Evolutionary conservation across 2,888 invertebrate genomes (phyloP).

Genomic region (Hirtodrosophila histrioides): DNA sequence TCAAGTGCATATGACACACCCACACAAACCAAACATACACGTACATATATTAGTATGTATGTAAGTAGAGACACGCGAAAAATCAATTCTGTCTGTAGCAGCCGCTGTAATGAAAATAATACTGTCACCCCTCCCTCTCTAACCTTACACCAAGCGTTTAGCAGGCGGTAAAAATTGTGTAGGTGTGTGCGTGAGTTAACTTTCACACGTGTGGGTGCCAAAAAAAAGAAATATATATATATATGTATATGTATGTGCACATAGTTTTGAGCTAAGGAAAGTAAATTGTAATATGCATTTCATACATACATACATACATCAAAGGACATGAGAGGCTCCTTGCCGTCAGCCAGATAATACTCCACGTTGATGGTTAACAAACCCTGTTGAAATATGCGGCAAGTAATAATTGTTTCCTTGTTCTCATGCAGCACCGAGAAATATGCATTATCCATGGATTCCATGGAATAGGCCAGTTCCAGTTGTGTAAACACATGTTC

Average conservation of each 20-base stretch:
- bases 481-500: slow-evolving; percentile 90
- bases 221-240: too few species aligned
- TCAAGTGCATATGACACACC: slow-evolving; percentile 52
- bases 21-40: slow-evolving; percentile 12
- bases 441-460: slow-evolving; percentile 88
- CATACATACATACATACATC: slow-evolving; percentile 87
- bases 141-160: slow-evolving; percentile 11
- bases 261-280: slow-evolving; percentile 8
- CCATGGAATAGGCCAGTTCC: slow-evolving; percentile 88
- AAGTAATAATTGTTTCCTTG: slow-evolving; percentile 88
- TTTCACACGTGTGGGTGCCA: slow-evolving; percentile 50
- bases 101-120: slow-evolving; percentile 28
- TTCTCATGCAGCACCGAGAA: slow-evolving; percentile 90
- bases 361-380: slow-evolving; percentile 93
- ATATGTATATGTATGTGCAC: slow-evolving; percentile 18
- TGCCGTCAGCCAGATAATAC: slow-evolving; percentile 90
- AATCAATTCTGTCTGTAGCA: slow-evolving; percentile 60
- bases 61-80: slow-evolving; percentile 37
- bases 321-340: slow-evolving; percentile 89
- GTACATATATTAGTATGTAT: slow-evolving; percentile 5
- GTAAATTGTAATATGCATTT: slow-evolving; percentile 11
- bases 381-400: slow-evolving; percentile 89
- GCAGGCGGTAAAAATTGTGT: slow-evolving; percentile 12
- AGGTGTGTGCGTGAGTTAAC: slow-evolving; percentile 13
- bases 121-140: slow-evolving; percentile 17